Evolutionary conservation across 2,797 vertebrate genomes (phyloP).

Genomic region (Eremophila alpestris): DNA sequence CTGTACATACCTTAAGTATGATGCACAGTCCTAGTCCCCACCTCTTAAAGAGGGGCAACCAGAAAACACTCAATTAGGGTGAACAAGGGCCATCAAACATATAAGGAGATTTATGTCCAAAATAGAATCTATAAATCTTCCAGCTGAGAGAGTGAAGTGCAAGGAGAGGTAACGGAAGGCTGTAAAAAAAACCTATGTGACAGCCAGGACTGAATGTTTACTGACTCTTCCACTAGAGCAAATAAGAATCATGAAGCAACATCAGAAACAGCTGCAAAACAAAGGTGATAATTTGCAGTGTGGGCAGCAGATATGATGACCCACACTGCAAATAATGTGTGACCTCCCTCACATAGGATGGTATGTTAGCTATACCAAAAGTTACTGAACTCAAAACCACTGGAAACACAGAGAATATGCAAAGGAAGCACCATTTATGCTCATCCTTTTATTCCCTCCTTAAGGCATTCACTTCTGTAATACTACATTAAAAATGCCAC

Average conservation of each 20-base stretch:
- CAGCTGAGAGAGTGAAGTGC: neutral
- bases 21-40: neutral
- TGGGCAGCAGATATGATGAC: neutral
- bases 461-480: neutral
- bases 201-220: neutral
- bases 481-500: neutral
- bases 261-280: neutral
- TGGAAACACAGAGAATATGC: neutral
- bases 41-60: neutral
- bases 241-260: neutral
- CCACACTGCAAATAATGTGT: no score
- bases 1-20: neutral
- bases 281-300: neutral
- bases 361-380: neutral
- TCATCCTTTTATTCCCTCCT: neutral
- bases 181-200: neutral
- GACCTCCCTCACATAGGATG: neutral
- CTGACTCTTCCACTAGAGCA: neutral
- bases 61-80: neutral
- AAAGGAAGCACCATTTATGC: neutral
- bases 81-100: neutral
- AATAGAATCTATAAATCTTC: neutral
- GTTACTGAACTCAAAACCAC: neutral
- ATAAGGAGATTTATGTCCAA: neutral
- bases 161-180: neutral